phyloP scores from a whole-genome alignment of 2,888 invertebrate genomes.

The Melanargia galathea region DNA sequence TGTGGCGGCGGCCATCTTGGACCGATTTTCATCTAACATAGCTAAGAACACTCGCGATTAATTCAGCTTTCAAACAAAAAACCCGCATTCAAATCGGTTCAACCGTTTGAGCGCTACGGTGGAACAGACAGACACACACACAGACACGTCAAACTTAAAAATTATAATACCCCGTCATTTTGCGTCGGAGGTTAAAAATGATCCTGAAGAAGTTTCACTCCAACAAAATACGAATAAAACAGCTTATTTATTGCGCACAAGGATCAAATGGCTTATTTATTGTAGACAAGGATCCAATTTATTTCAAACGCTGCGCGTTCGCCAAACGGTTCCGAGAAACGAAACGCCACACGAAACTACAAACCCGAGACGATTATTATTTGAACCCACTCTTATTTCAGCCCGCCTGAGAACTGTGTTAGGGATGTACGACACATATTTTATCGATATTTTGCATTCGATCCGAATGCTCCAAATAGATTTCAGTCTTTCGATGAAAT shows the following conservation, averaged over 20 bases:
- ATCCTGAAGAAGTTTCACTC: no score
- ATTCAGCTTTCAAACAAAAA: no score
- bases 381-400: constrained; percentile 21
- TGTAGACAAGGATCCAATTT: constrained; percentile 21
- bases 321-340: constrained; percentile 36
- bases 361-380: constrained; percentile 14
- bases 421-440: neutral
- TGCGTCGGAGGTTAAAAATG: no score
- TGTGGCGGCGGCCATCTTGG: no score
- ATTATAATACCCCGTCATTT: no score
- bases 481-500: neutral
- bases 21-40: no score
- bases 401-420: constrained; percentile 3
- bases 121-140: no score
- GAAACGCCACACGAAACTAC: constrained; percentile 25
- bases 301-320: constrained; percentile 25
- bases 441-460: constrained; percentile 1
- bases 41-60: no score
- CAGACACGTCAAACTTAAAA: no score
- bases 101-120: no score
- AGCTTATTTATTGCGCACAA: neutral
- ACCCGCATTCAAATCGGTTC: no score
- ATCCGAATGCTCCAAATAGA: neutral
- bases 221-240: neutral
- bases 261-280: constrained; percentile 10